Evolutionary conservation across 2,888 invertebrate genomes (phyloP).

Genomic region (Capitulum mitella): DNA sequence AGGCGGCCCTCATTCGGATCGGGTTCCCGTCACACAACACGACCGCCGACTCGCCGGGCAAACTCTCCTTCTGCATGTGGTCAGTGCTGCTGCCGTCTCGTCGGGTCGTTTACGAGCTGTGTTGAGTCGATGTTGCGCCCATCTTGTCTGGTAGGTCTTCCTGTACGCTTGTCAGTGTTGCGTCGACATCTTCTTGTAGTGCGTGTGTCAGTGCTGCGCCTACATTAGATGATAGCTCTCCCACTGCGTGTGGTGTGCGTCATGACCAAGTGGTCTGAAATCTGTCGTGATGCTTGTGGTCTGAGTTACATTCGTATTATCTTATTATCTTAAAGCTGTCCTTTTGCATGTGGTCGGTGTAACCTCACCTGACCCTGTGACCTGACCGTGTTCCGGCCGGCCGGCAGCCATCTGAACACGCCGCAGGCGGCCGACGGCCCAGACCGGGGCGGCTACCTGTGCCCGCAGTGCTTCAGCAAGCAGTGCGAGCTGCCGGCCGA

Average conservation of each 20-base stretch:
- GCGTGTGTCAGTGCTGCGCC: too few relatives aligned
- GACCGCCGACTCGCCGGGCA: slow-evolving; percentile 43
- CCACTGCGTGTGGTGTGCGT: too few relatives aligned
- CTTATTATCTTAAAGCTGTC: too few relatives aligned
- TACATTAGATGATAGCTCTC: too few relatives aligned
- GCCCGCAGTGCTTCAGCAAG: slow-evolving; percentile 77
- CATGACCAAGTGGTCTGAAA: too few relatives aligned
- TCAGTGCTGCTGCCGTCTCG: slow-evolving; percentile 43
- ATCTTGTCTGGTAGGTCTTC: neutral
- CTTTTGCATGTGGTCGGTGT: too few relatives aligned
- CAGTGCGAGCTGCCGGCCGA: slow-evolving; percentile 97
- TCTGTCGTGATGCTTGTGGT: too few relatives aligned
- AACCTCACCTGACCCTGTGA: neutral
- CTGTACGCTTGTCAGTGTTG: too few relatives aligned
- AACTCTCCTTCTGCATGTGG: slow-evolving; percentile 79
- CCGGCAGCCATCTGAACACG: slow-evolving; percentile 16
- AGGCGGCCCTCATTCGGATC: slow-evolving; percentile 85
- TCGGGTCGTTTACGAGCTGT: neutral
- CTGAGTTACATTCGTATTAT: too few relatives aligned
- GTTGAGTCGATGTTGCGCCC: neutral
- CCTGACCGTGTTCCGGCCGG: neutral
- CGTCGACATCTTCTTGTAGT: too few relatives aligned
- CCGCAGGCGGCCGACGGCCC: neutral
- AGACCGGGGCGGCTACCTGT: slow-evolving; percentile 40
- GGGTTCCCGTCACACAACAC: slow-evolving; percentile 79